phyloP scores from a whole-genome alignment of 1,140 invertebrate species.

The Neodiprion fabricii region DNA sequence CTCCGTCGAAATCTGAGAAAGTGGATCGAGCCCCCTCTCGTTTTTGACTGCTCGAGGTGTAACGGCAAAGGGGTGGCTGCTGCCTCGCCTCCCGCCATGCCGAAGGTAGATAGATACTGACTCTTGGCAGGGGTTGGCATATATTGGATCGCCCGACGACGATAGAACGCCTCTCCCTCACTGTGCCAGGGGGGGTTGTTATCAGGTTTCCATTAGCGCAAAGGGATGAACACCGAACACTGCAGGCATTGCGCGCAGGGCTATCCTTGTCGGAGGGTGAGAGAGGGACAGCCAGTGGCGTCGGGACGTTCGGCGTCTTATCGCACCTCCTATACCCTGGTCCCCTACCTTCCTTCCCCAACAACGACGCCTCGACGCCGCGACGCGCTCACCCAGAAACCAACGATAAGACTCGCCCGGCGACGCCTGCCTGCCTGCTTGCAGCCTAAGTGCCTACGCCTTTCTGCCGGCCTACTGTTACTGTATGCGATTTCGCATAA shows the following conservation, averaged over 20 bases:
- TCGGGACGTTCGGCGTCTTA: conserved; percentile 55
- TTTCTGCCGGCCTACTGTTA: conserved; percentile 33
- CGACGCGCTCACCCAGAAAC: conserved; percentile 61
- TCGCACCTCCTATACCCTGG: conserved; percentile 37
- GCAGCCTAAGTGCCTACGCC: conserved; percentile 16
- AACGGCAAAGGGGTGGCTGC: too few species aligned
- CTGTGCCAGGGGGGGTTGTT: conserved; percentile 34
- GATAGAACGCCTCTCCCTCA: conserved; percentile 11
- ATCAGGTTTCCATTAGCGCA: conserved; percentile 53
- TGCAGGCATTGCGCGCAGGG: conserved; percentile 27
- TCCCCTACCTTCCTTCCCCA: conserved; percentile 23
- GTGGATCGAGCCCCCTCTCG: too few species aligned
- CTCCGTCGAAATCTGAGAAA: too few species aligned
- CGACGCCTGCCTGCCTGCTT: conserved; percentile 46
- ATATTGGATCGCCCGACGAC: conserved; percentile 21
- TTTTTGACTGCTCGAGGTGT: too few species aligned
- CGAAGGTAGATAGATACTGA: too few species aligned
- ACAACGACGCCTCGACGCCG: conserved; percentile 55
- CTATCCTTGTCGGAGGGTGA: neutral
- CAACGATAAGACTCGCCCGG: conserved; percentile 59
- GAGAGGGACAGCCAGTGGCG: conserved; percentile 30
- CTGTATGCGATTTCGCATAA: conserved; percentile 28
- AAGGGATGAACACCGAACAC: conserved; percentile 35
- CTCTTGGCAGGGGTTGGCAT: neutral
- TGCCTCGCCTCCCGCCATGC: too few species aligned